A percentile compares a stretch with the other conserved stretches of the same genome.
Conservation (phyloP, 2,888 invertebrate genomes). For the Baccha elongata region DNA sequence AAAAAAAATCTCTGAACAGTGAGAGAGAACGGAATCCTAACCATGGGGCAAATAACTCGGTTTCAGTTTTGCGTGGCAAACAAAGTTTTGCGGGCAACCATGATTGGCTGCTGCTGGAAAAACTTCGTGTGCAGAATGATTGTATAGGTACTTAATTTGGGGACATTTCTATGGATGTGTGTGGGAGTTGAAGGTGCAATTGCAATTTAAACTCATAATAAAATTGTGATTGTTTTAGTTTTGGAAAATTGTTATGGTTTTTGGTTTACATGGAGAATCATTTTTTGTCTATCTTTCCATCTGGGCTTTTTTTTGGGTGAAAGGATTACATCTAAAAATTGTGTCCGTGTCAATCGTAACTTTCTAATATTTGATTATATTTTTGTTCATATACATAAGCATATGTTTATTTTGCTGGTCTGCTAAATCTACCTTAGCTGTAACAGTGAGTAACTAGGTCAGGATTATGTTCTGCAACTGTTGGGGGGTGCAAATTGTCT, state of each 20-base stretch:
- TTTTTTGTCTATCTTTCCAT: too few relatives aligned
- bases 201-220: background rate
- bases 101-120: slow-evolving; percentile 56
- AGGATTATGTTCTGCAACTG: too few relatives aligned
- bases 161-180: slow-evolving; percentile 27
- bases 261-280: background rate
- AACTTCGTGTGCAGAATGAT: slow-evolving; percentile 55
- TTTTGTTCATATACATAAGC: too few relatives aligned
- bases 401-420: too few relatives aligned
- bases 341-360: too few relatives aligned
- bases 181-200: background rate
- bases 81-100: slow-evolving; percentile 60
- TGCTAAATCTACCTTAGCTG: too few relatives aligned
- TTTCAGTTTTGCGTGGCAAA: slow-evolving; percentile 32
- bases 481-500: too few relatives aligned
- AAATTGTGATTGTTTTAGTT: background rate
- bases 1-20: background rate
- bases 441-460: too few relatives aligned
- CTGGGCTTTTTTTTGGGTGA: too few relatives aligned
- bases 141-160: slow-evolving; percentile 49
- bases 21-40: slow-evolving; percentile 37
- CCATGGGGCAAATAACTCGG: slow-evolving; percentile 56
- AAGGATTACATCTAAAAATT: too few relatives aligned
- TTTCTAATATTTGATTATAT: too few relatives aligned
- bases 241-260: background rate